Evolutionary conservation across 1,140 invertebrate species (phyloP), one percentile per base, ranked within the genome.

Genomic region (Halesus radiatus): DNA sequence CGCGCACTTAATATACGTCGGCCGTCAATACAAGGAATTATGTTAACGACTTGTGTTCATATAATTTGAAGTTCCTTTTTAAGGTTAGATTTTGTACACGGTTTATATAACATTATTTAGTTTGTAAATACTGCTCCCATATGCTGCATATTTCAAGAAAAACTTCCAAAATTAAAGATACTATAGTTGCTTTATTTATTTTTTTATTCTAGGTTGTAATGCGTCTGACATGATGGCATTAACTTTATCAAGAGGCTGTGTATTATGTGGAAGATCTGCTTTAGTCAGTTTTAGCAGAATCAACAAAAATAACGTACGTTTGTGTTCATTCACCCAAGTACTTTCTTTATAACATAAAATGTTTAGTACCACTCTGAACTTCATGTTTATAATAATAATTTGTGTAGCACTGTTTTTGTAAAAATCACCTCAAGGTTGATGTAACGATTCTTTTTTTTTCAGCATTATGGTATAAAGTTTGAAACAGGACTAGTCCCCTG

Each of bases 261-360:
- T 74, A 18, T 32, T 79, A 53, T 79, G 78, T 23, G 72, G 78
- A 18, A 73, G 78, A 64, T 45, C 56, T 74, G 37, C 78, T 26
- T 37, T 64, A 13, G 53, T 60, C 3, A 79, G 53, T 70, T 79
- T 79, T 26, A 74, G 10, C 15, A 73, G 54, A 53, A 64, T 79
- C 16, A 79, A 52, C 45, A 74, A 26, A 32, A 74, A 52, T 52
- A 79, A 79, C 45, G 78, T 79, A 75, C 74, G 78, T 53, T 78
- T 20, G 16, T 66, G 32, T 62, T 20, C 16, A 76, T 10, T 60
- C 23, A 23, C 16, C 56, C 7, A 18, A 22, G 4, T 60, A 23
- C 0, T 6, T 60, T 23, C 10, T 60, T 60, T 60, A 22, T 8
- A 18, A 20, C 0, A 22, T 60, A 3, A 23, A 18, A 16, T 23